Conservation (phyloP, 2,797 vertebrate species). For the Pantherophis vulpinus region DNA sequence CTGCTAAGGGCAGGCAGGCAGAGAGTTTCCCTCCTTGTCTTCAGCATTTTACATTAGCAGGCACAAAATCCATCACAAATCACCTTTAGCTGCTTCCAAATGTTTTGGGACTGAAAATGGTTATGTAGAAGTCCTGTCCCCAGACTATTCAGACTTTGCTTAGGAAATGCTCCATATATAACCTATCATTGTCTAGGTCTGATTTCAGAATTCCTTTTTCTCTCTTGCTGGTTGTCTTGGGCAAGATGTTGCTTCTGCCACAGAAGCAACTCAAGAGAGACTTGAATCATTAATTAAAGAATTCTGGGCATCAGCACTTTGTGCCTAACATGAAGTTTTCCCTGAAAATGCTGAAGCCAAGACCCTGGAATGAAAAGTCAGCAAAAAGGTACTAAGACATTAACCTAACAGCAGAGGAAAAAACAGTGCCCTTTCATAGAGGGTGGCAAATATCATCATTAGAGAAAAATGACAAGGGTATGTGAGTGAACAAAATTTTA, state of each 20-base stretch:
- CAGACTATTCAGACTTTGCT: not conserved
- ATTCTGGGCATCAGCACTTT: conserved; percentile 12
- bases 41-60: not conserved
- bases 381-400: not conserved
- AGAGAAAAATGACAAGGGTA: not conserved
- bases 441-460: not conserved
- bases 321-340: not conserved
- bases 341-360: conserved; percentile 1
- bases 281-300: conserved; percentile 14
- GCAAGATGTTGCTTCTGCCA: not conserved
- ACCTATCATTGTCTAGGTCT: not conserved
- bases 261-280: not conserved
- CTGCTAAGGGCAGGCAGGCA: not conserved
- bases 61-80: not conserved
- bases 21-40: not conserved
- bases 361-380: conserved; percentile 13
- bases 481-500: not conserved
- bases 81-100: not conserved
- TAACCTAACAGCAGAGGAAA: not conserved
- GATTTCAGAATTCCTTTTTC: not conserved
- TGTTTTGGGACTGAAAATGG: not conserved
- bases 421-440: not conserved
- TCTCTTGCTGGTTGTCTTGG: not conserved
- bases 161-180: not conserved
- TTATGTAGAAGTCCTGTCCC: not conserved